Evolutionary conservation across 1,140 invertebrate genomes (phyloP), one percentile per base, ranked within the genome.

Genomic region (Tribolium madens): DNA sequence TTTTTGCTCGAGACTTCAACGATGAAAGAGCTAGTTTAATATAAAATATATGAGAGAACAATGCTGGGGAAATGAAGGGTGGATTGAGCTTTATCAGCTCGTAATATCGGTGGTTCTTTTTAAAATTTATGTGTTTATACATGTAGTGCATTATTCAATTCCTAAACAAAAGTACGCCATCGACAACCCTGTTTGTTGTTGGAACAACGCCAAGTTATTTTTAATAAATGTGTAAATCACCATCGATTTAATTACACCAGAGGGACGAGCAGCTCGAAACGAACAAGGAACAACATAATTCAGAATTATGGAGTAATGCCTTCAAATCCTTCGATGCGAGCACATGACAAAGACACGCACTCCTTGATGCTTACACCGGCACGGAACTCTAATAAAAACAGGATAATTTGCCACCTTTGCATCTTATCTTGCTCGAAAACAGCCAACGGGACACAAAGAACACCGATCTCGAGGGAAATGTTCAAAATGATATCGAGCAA

Each of bases 1-100:
- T 76, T 76, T 76, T 75, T 75, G 64, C 57, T 60, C 60, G 68
- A 71, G 47, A 71, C 14, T 36, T 69, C 33, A 15, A 1, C 53
- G 52, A 53, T 18, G 33, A 57, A 60, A 53, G 47, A 75, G 47
- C 73, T 50, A 75, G 73, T 75, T 75, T 75, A 75, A 75, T 75
- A 75, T 75, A 53, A 75, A 75, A 75, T 75, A 60, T 75, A 75
- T 53, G 73, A 75, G 47, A 71, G 68, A 71, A 71, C 68, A 71
- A 71, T 71, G 68, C 47, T 15, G 68, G 68, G 13, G 36, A 47
- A 50, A 48, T 36, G 68, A 71, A 71, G 68, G 68, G 68, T 71
- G 18, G 68, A 71, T 71, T 71, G 68, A 48, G 68, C 68, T 71
- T 71, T 71, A 71, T 71, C 68, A 71, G 68, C 46, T 14, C 18